Conservation (phyloP, 2,113 vertebrate genomes). For the Microtus montanus region DNA sequence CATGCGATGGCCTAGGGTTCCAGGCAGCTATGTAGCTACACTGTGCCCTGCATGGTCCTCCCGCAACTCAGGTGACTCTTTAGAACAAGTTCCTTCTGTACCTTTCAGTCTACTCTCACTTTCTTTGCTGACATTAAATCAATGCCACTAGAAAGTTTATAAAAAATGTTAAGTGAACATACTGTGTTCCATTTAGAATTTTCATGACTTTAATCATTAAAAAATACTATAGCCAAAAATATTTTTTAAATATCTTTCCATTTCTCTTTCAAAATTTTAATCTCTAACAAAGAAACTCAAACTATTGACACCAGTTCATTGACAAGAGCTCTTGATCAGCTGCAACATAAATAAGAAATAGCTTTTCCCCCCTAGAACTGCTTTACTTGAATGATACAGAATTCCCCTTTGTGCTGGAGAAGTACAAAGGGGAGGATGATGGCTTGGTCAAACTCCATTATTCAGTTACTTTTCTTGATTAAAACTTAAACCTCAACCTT, state of each 20-base stretch:
- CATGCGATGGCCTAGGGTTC: not conserved
- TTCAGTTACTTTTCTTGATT: constrained; percentile 5
- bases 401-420: not conserved
- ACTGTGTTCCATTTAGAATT: constrained; percentile 1
- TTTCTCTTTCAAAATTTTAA: constrained; percentile 56
- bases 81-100: not conserved
- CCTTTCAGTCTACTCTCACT: not conserved
- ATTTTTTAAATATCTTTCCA: not conserved
- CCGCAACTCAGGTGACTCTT: too few relatives aligned
- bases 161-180: constrained; percentile 19
- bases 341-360: constrained; percentile 5
- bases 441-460: constrained; percentile 44
- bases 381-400: not conserved
- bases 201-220: constrained; percentile 35
- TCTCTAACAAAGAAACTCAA: constrained; percentile 32
- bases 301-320: not conserved
- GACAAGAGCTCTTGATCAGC: constrained; percentile 34
- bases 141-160: not conserved
- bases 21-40: not conserved
- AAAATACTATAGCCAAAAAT: constrained; percentile 6
- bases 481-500: constrained; percentile 39
- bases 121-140: not conserved
- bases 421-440: not conserved
- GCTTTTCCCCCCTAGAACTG: not conserved
- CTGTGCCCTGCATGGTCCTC: not conserved